phyloP scores from a whole-genome alignment of 2,797 vertebrate genomes.

The Silurus aristotelis region DNA sequence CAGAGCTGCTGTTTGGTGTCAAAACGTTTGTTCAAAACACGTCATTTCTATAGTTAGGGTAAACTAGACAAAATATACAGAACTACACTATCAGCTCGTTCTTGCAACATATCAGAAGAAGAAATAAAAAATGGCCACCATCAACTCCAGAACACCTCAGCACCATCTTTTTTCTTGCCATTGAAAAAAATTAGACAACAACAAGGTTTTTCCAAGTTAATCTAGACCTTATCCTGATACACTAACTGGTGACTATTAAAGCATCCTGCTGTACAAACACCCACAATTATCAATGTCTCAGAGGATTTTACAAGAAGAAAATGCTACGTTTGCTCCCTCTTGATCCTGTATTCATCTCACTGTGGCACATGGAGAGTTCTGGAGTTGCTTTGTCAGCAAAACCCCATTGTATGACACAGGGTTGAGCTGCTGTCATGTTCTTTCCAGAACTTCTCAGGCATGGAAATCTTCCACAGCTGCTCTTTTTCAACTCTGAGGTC shows the following conservation, averaged over 20 bases:
- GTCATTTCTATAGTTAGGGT: background rate
- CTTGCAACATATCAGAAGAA: background rate
- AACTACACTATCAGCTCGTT: background rate
- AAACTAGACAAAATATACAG: background rate
- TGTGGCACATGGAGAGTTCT: constrained; percentile 57
- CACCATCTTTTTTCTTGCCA: background rate
- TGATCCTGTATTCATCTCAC: constrained; percentile 60
- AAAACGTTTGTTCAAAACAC: background rate
- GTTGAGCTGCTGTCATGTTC: constrained; percentile 30
- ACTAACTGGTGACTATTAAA: background rate
- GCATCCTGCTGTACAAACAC: background rate
- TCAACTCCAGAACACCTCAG: background rate
- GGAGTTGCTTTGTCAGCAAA: constrained; percentile 66
- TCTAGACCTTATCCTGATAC: background rate
- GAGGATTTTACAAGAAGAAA: constrained; percentile 10
- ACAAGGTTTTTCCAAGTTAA: background rate
- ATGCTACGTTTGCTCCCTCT: constrained; percentile 46
- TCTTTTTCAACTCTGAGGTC: constrained; percentile 6
- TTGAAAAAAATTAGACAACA: background rate
- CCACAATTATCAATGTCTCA: constrained; percentile 26
- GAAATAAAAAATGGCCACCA: background rate
- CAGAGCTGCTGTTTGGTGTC: background rate
- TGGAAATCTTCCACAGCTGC: constrained; percentile 29
- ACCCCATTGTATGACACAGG: constrained; percentile 41
- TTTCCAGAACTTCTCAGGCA: constrained; percentile 42